Evolutionary conservation across 2,888 invertebrate species (phyloP), one percentile per base, ranked within the genome.

Genomic region (Nezara viridula): DNA sequence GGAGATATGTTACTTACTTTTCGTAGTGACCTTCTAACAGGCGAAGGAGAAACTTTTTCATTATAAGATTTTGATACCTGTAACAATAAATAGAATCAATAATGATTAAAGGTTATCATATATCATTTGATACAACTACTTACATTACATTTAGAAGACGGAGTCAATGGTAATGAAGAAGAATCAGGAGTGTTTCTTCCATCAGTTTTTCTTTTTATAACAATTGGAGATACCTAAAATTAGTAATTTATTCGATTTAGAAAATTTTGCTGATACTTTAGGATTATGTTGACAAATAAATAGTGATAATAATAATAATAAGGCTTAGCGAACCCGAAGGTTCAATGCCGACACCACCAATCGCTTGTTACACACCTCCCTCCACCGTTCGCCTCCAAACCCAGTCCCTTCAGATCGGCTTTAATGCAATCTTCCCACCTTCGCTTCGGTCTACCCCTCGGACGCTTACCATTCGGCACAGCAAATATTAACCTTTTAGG

Each of bases 151-250:
- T 73, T 88, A 77, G 88, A 88, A 32, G 50, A 32, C 27, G 88
- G 32, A 52, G 88, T 88, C 47, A 88, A 49, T 60, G 86, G 60
- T 27, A 40, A 44, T n/a, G n/a, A 44, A 24, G 44, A n/a, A 16
- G 81, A 32, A 52, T 60, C 60, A 60, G 27, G 14, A 73, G 9
- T n/a, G 40, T 21, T 66, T 49, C 19, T 88, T 49, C 27, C 32
- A 27, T 88, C 88, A 44, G 47, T 77, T 77, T 88, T 88, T 47
- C 88, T n/a, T 88, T 88, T 88, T 16, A 88, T 88, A 49, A 88
- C 77, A 32, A 88, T 88, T 32, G 88, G 88, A 24, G 88, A 88
- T 19, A 88, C 88, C 88, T 88, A n/a, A 49, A 88, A 88, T 37
- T 40, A 32, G 44, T 9, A 5, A 66, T 14, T 32, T 32, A 32